Base-by-base conservation (phyloP, 2,888 invertebrate species). In the Odontomyia ornata region DNA sequence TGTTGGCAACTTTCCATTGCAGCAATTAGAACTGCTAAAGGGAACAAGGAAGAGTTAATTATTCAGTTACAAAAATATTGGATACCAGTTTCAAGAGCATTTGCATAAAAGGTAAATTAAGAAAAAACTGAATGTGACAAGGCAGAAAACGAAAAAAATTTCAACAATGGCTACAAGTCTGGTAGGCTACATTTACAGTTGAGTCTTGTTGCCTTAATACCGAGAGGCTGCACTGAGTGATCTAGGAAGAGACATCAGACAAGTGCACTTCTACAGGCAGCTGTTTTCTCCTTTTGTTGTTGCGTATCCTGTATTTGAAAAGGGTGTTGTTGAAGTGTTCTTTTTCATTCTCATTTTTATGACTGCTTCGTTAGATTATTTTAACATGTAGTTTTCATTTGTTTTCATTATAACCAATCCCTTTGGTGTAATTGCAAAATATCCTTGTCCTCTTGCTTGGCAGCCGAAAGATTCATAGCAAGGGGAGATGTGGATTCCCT, bases 1-100 rank as follows among this genome's bases (percentile, higher is more conserved):
- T 69, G 69, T 69, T 69, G 69, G 69, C 69, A 69, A 30, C 18
- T 18, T 69, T 69, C 46, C 69, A 69, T 69, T 13, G 43, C 15
- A 25, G 25, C 60, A 1, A 23, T 60, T 23, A 13, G n/a, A n/a
- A n/a, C 60, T 7, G 60, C 25, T 9, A 13, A 9, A 25, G 5
- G 47, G 69, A 46, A 47, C 46, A 30, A 30, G 36, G 27, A 47
- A 43, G 43, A 69, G 21, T n/a, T 11, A 5, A 9, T 47, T 47
- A 25, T 43, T 47, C 23, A 25, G 60, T 15, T 60, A 23, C 25
- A 23, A 60, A 25, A 21, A 11, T 60, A 60, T 25, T 60, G 60
- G 60, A 60, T 60, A 60, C 5, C 0, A 60, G 9, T 60, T 60
- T 15, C 15, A 23, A 60, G 60, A 60, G 60, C 25, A 47, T 23